Percentiles rank a stretch among this genome's conserved stretches.
Evolutionary conservation across 2,797 vertebrate species (phyloP).

Genomic region (Pristis pectinata): DNA sequence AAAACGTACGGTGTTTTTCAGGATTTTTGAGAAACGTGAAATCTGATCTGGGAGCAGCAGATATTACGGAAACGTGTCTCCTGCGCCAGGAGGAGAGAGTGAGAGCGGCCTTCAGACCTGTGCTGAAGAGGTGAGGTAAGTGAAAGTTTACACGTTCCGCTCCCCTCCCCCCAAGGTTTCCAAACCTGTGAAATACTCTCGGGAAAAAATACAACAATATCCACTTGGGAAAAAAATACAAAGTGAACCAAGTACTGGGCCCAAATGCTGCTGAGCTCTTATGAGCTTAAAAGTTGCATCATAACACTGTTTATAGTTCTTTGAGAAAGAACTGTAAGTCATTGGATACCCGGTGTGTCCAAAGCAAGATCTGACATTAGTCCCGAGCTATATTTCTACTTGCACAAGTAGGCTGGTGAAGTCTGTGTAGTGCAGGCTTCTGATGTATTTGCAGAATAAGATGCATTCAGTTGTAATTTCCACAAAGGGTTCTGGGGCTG

Average conservation of each 20-base stretch:
- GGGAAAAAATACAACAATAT: background rate
- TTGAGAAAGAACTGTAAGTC: background rate
- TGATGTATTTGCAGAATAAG: background rate
- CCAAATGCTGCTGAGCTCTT: too few species aligned
- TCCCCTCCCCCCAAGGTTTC: background rate
- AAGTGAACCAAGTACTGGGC: background rate
- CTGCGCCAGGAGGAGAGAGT: slow-evolving; percentile 65
- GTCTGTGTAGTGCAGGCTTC: too few species aligned
- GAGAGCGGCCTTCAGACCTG: slow-evolving; percentile 72
- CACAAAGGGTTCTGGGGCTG: background rate
- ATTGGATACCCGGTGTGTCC: background rate
- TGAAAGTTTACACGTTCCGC: slow-evolving; percentile 42
- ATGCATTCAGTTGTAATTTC: too few species aligned
- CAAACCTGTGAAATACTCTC: too few species aligned
- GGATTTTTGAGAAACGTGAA: slow-evolving; percentile 62
- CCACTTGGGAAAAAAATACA: background rate
- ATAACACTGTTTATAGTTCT: background rate
- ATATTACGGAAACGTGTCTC: slow-evolving; percentile 62
- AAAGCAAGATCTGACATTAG: background rate
- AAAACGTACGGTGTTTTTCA: slow-evolving; percentile 45
- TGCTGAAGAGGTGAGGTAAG: slow-evolving; percentile 82
- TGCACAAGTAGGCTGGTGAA: background rate
- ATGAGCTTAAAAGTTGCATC: background rate
- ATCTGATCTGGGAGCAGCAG: slow-evolving; percentile 57
- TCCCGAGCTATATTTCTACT: background rate